These are phyloP conservation scores for Lagopus muta DNA, from an alignment of 2,113 vertebrate species.

Conservation along the genomic window DNA sequence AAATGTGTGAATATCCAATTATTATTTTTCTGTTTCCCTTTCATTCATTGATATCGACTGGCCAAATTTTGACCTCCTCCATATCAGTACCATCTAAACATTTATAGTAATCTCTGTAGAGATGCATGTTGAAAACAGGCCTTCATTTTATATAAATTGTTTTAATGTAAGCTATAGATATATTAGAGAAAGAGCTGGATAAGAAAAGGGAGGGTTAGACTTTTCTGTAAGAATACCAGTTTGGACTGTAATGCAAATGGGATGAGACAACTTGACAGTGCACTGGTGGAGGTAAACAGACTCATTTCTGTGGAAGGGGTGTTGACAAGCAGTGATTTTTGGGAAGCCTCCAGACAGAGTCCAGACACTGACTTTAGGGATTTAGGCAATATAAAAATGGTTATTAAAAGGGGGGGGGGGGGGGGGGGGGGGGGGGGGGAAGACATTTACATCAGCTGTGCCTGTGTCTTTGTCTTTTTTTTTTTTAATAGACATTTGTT, in stretches of 20 bases:
- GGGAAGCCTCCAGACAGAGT: constrained; percentile 56
- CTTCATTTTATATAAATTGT: not conserved
- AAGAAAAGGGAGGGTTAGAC: not conserved
- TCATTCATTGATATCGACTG: not conserved
- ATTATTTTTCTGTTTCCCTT: not conserved
- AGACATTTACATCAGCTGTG: constrained; percentile 36
- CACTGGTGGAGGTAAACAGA: constrained; percentile 12
- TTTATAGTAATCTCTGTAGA: not conserved
- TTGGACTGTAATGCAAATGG: not conserved
- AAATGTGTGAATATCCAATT: not conserved
- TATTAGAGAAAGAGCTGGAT: not conserved
- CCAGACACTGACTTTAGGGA: constrained; percentile 61
- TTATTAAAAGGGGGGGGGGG: constrained; percentile 51
- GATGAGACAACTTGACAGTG: constrained; percentile 16
- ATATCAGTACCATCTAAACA: not conserved
- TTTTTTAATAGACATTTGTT: constrained; percentile 12
- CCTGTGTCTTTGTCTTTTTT: not conserved
- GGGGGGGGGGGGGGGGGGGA: not conserved
- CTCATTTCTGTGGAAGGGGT: constrained; percentile 41
- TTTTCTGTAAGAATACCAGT: not conserved
- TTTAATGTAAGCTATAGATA: not conserved
- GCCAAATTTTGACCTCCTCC: not conserved
- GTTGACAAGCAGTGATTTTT: constrained; percentile 69
- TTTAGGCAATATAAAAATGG: constrained; percentile 63
- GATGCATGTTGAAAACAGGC: not conserved